Conservation (phyloP, 1,140 invertebrate genomes). For the Eubasilissa regina region DNA sequence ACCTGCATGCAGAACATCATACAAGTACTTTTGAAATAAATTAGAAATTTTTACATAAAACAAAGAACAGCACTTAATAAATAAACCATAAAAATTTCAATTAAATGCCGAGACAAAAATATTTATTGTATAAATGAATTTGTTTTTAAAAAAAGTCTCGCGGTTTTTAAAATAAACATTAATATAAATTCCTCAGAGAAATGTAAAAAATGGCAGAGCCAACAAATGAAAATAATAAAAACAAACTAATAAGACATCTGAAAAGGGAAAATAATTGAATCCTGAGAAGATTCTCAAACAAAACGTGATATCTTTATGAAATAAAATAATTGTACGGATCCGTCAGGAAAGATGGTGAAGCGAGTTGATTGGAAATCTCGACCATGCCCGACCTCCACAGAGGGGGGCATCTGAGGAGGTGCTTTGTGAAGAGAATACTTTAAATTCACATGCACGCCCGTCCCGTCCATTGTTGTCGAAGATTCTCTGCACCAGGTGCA, state of each 20-base stretch:
- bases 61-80: too few species aligned
- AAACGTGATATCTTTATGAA: conserved; percentile 13
- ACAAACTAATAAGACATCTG: not conserved
- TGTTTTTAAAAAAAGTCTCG: not conserved
- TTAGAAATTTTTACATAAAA: too few species aligned
- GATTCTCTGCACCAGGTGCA: conserved; percentile 50
- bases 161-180: not conserved
- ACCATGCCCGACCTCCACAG: not conserved
- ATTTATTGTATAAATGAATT: not conserved
- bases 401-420: not conserved
- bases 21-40: too few species aligned
- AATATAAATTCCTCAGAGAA: too few species aligned
- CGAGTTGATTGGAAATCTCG: conserved; percentile 26
- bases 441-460: conserved; percentile 42
- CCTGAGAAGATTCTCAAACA: not conserved
- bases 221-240: conserved; percentile 6
- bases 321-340: conserved; percentile 2
- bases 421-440: conserved; percentile 32
- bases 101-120: too few species aligned
- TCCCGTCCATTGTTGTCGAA: conserved; percentile 48
- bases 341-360: not conserved
- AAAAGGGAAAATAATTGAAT: conserved; percentile 1
- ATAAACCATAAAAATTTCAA: too few species aligned
- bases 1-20: too few species aligned
- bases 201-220: too few species aligned